Conservation (phyloP, 2,888 invertebrate species). For the Galerucella nymphaeae region DNA sequence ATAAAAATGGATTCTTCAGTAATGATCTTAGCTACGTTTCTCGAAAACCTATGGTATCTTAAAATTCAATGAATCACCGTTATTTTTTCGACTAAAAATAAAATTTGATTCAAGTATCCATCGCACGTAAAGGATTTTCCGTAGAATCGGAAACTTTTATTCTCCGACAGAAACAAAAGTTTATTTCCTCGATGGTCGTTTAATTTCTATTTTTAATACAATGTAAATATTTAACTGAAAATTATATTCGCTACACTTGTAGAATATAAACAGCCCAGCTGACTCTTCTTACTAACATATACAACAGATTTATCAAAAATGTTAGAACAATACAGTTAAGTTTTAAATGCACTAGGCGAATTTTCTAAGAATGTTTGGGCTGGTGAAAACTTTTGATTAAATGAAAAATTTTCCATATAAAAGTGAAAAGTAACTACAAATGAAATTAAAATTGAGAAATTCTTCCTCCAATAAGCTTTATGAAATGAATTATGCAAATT, state of each 20-base stretch:
- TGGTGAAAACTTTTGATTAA: too few species aligned
- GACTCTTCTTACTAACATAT: constrained; percentile 2
- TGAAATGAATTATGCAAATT: too few species aligned
- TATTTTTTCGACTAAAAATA: neutral
- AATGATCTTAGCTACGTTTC: too few species aligned
- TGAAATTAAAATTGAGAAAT: too few species aligned
- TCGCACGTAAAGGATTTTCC: constrained; percentile 2
- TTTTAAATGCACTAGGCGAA: neutral
- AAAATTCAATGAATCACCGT: neutral
- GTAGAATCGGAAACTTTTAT: constrained; percentile 16
- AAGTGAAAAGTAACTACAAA: too few species aligned
- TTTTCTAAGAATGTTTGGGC: neutral
- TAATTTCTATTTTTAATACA: constrained; percentile 25
- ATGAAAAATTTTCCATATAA: too few species aligned
- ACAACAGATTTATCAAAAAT: neutral
- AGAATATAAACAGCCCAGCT: neutral
- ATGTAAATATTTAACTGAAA: constrained; percentile 32
- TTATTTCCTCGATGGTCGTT: constrained; percentile 19
- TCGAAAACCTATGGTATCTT: neutral
- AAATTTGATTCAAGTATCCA: neutral
- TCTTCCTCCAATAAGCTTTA: too few species aligned
- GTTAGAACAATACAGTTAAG: neutral
- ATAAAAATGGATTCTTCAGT: too few species aligned
- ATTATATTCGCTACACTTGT: constrained; percentile 6
- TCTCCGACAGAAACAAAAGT: constrained; percentile 21